Base-by-base conservation (phyloP, 2,888 invertebrate species). In the Drosophila acutilabella region DNA sequence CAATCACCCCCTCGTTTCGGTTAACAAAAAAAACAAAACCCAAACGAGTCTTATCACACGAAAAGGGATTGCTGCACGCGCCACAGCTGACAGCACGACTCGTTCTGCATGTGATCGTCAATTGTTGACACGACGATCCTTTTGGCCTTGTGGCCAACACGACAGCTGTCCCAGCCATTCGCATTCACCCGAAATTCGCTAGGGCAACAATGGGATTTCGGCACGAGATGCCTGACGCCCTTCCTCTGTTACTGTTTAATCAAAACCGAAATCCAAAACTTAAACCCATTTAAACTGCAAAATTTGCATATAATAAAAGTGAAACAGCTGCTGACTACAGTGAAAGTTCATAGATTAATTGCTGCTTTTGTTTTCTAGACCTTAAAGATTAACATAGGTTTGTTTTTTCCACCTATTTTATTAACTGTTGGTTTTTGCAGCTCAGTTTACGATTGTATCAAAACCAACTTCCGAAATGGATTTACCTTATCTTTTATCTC, bases 301-400 rank as follows among this genome's bases (percentile, higher is more conserved):
- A 74, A 86, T 83, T 83, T 79, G 84, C 82, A 83, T 83, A 86
- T 81, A 77, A 83, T 78, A 71, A 79, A 79, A 79, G 74, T 71
- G 71, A 83, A 83, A 78, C 71, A 85, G 56, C 66, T 72, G 54
- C 23, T 38, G 68, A 51, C 48, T 57, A 18, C 53, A 77, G 82
- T 68, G 82, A 83, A 83, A 83, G 82, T 84, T 71, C 56, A 41
- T 78, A 64, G 74, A 77, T 83, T 83, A 86, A 83, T 83, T 83
- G 71, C 72, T 52, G 79, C 78, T 78, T 77, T 83, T 86, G 87
- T 83, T 78, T 81, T 66, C 59, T 71, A 71, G 45, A 52, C 36
- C 57, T 18, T 47, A 20, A 44, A 65, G 75, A 82, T 82, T 81
- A 81, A 54, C 87, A 83, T 83, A 78, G 20, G 58, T 60, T 69